Evolutionary conservation across 2,797 vertebrate species (phyloP).

Genomic region (Natrix natrix): DNA sequence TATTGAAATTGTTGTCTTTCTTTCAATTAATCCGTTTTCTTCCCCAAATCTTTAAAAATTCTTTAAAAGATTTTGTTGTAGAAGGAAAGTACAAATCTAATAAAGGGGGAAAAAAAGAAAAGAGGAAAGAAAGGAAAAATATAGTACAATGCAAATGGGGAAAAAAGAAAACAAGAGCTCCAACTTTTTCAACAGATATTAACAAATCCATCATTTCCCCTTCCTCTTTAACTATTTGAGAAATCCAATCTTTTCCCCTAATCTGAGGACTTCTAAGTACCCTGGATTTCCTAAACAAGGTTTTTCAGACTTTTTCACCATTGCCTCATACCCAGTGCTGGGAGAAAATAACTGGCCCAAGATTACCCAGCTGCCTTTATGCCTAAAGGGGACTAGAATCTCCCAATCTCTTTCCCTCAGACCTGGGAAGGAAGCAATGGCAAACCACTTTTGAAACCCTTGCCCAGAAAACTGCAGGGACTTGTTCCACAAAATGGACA

Average conservation of each 20-base stretch:
- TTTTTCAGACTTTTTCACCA: not conserved
- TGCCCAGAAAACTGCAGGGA: not conserved
- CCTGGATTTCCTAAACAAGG: not conserved
- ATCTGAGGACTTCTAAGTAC: not conserved
- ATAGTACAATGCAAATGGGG: not conserved
- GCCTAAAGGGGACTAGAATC: too few relatives aligned
- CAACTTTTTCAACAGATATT: not conserved
- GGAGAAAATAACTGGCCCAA: not conserved
- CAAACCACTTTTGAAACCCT: not conserved
- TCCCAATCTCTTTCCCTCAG: too few relatives aligned
- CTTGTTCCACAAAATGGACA: too few relatives aligned
- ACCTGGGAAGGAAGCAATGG: not conserved
- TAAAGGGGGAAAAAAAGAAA: not conserved
- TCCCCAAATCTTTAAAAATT: not conserved
- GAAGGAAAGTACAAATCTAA: not conserved
- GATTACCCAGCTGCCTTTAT: not conserved
- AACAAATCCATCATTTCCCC: not conserved
- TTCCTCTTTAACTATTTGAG: not conserved
- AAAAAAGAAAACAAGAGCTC: not conserved
- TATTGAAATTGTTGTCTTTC: not conserved
- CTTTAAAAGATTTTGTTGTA: not conserved
- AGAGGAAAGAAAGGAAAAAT: not conserved
- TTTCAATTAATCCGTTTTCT: not conserved
- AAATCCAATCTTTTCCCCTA: not conserved
- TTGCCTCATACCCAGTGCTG: not conserved